Percentiles rank a stretch among this genome's conserved stretches.
phyloP scores from a whole-genome alignment of 2,888 invertebrate species.

The Loripinus fragilis region DNA sequence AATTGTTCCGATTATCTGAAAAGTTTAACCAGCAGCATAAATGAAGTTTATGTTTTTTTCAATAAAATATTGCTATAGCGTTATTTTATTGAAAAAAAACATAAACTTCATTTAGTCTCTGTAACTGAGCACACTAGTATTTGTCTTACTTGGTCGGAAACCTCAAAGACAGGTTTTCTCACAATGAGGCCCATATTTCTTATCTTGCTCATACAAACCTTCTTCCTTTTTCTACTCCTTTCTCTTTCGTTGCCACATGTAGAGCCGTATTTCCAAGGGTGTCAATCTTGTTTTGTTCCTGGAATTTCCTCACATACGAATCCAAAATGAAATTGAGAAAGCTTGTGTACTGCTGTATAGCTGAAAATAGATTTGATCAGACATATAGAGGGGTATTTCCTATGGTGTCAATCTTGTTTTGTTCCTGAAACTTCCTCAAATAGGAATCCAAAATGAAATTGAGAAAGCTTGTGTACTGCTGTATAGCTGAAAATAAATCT shows the following conservation, averaged over 20 bases:
- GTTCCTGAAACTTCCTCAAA: constrained; percentile 28
- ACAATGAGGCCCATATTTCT: no score
- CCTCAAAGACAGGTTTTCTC: no score
- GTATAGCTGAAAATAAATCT: background rate
- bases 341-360: background rate
- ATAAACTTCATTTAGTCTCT: no score
- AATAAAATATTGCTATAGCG: no score
- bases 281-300: constrained; percentile 61
- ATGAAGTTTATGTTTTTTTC: no score
- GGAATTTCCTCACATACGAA: background rate
- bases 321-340: background rate
- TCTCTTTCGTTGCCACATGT: constrained; percentile 49
- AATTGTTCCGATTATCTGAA: no score
- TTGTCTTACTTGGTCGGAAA: no score
- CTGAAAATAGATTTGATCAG: background rate
- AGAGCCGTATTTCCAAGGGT: constrained; percentile 68
- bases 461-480: background rate
- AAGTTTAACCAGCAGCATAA: no score
- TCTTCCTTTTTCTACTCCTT: background rate
- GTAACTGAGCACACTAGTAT: no score
- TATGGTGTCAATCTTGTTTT: constrained; percentile 58
- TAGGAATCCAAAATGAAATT: background rate
- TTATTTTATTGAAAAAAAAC: no score
- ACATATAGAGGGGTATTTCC: constrained; percentile 69
- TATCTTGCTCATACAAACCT: background rate